phyloP scores from a whole-genome alignment of 2,888 invertebrate genomes.

The Nemoura dubitans region DNA sequence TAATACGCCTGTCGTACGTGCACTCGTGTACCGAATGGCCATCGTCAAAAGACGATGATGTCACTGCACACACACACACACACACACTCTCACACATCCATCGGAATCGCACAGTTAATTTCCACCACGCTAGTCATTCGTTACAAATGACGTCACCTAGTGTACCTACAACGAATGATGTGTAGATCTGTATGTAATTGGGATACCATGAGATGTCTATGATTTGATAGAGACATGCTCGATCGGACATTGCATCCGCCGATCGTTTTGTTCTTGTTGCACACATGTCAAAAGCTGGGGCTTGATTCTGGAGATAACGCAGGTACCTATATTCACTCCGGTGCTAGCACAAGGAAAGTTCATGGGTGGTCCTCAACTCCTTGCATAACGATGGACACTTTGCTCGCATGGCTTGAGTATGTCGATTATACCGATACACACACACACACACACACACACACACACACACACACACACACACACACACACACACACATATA shows the following conservation, averaged over 20 bases:
- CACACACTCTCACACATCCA: too few species aligned
- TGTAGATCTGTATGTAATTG: not conserved
- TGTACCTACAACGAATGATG: not conserved
- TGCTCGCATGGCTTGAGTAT: not conserved
- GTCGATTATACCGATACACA: too few species aligned
- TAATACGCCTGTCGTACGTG: not conserved
- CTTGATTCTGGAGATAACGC: not conserved
- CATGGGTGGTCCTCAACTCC: not conserved
- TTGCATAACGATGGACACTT: not conserved
- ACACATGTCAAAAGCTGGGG: not conserved
- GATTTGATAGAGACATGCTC: slow-evolving; percentile 7
- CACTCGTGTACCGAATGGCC: not conserved
- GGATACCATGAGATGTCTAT: not conserved
- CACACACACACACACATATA: too few species aligned
- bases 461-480: too few species aligned
- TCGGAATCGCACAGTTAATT: not conserved
- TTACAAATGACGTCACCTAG: not conserved
- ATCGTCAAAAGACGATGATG: not conserved
- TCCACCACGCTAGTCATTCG: not conserved
- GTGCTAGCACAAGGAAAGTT: not conserved
- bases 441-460: too few species aligned
- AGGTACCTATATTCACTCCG: not conserved
- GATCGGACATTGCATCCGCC: not conserved
- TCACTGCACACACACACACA: not conserved
- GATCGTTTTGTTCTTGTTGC: not conserved